Conservation (phyloP, 2,797 vertebrate genomes). For the Amniataba percoides region DNA sequence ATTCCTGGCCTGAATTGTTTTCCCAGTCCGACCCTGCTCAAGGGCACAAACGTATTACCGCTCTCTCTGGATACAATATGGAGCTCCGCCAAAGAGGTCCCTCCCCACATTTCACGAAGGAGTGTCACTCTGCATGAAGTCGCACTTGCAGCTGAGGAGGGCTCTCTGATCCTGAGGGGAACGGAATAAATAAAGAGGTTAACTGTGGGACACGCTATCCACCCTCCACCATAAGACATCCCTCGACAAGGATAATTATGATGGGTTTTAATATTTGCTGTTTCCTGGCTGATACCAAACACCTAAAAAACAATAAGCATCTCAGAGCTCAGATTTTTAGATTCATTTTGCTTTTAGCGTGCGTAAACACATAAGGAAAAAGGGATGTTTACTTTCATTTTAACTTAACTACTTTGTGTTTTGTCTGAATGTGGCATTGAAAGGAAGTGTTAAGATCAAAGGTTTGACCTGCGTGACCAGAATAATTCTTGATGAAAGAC, state of each 20-base stretch:
- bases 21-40: slow-evolving; percentile 1
- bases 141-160: background rate
- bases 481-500: no score
- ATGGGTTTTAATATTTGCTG: background rate
- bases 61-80: slow-evolving; percentile 23
- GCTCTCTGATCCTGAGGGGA: slow-evolving; percentile 23
- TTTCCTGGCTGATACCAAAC: background rate
- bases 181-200: slow-evolving; percentile 38
- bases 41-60: slow-evolving; percentile 32
- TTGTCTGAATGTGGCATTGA: no score
- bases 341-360: no score
- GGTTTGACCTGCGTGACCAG: no score
- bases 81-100: slow-evolving; percentile 32
- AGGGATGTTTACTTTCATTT: no score
- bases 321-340: no score
- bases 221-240: slow-evolving; percentile 13
- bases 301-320: background rate
- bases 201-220: slow-evolving; percentile 1
- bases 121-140: slow-evolving; percentile 44
- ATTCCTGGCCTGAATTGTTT: background rate
- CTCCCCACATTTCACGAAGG: slow-evolving; percentile 34
- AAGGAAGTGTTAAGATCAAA: no score
- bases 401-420: no score
- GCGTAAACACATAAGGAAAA: no score
- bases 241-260: background rate